phyloP scores from a whole-genome alignment of 1,140 invertebrate genomes.

The Drosophila lacteicornis region DNA sequence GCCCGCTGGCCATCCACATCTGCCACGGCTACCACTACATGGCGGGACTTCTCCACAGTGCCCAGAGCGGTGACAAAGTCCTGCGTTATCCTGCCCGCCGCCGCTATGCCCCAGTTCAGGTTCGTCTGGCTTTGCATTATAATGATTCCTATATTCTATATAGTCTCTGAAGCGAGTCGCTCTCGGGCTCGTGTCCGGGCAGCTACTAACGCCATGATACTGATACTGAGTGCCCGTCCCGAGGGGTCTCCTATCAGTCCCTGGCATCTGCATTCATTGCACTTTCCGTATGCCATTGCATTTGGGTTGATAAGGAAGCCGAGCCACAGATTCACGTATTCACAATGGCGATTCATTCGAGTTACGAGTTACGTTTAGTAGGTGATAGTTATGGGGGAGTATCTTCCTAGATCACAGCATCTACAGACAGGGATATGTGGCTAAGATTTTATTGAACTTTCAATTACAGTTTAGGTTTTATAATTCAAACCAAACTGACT shows the following conservation, averaged over 20 bases:
- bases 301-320: conserved; percentile 53
- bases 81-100: conserved; percentile 91
- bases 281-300: conserved; percentile 59
- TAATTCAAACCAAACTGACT: no score
- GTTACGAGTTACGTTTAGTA: background rate
- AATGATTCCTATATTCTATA: background rate
- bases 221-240: conserved; percentile 35
- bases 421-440: no score
- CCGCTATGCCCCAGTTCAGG: conserved; percentile 90
- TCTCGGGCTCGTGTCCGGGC: conserved; percentile 37
- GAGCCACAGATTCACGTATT: background rate
- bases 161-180: conserved; percentile 31
- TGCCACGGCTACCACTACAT: conserved; percentile 90
- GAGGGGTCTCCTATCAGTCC: conserved; percentile 57
- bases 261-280: conserved; percentile 70
- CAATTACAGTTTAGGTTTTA: no score
- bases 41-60: conserved; percentile 87
- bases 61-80: conserved; percentile 91
- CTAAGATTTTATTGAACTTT: no score
- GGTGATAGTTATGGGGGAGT: background rate
- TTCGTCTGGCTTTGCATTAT: conserved; percentile 56
- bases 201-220: conserved; percentile 48
- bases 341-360: conserved; percentile 5
- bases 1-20: conserved; percentile 89
- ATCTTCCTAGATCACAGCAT: no score